phyloP scores from a whole-genome alignment of 2,113 vertebrate genomes.

The Chamaea fasciata region DNA sequence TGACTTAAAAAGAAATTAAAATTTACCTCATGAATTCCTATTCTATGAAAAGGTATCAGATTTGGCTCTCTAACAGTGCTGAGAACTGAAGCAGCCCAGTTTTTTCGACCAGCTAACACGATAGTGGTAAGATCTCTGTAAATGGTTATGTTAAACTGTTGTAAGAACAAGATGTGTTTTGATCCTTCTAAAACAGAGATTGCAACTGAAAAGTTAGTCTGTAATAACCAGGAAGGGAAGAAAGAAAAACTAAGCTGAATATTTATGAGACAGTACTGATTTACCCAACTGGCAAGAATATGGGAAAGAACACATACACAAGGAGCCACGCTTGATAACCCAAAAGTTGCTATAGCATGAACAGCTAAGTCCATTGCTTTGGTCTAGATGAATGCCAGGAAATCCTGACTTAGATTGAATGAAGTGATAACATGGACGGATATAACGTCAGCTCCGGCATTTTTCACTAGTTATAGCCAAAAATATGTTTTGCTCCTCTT shows the following conservation, averaged over 20 bases:
- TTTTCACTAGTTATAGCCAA: slow-evolving; percentile 23
- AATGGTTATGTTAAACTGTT: background rate
- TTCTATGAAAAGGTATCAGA: background rate
- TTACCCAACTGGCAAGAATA: background rate
- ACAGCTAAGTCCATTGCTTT: background rate
- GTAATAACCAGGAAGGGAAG: background rate
- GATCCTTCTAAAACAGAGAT: background rate
- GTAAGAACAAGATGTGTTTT: background rate
- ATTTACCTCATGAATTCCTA: background rate
- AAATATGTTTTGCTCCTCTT: slow-evolving; percentile 13
- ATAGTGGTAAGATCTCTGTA: background rate
- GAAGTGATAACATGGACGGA: slow-evolving; percentile 13
- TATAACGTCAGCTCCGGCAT: slow-evolving; percentile 20
- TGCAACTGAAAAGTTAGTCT: background rate
- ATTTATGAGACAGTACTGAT: background rate
- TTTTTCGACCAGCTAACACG: background rate
- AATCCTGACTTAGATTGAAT: slow-evolving; percentile 55
- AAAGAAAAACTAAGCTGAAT: background rate
- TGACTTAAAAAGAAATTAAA: background rate
- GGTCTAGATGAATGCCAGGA: slow-evolving; percentile 58
- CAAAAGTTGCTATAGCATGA: background rate
- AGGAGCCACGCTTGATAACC: background rate
- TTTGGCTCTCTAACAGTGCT: background rate
- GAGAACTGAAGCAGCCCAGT: background rate
- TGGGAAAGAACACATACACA: background rate